Conservation (phyloP, 2,888 invertebrate species). For the Phyllotreta cruciferae region DNA sequence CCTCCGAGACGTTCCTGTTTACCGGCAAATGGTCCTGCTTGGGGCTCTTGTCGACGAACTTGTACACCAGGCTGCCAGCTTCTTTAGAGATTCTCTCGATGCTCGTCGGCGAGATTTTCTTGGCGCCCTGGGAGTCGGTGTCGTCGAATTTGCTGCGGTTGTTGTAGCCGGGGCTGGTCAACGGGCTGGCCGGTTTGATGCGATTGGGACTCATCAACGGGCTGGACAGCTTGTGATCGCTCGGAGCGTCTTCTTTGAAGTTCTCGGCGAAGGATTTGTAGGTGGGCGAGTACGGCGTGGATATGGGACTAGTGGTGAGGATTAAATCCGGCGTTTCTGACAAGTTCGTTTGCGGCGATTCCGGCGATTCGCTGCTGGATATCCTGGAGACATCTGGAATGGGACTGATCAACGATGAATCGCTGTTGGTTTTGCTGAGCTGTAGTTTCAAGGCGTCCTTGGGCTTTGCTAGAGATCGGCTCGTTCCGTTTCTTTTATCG, state of each 20-base stretch:
- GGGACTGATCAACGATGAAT: conserved; percentile 50
- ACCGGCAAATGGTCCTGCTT: conserved; percentile 43
- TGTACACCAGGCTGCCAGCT: conserved; percentile 69
- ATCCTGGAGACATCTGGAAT: conserved; percentile 58
- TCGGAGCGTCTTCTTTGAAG: conserved; percentile 44
- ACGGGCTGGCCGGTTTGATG: conserved; percentile 33
- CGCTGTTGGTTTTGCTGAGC: conserved; percentile 39
- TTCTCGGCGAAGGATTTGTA: conserved; percentile 42
- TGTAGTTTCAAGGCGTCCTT: conserved; percentile 26
- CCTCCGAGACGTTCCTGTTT: conserved; percentile 42
- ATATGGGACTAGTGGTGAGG: conserved; percentile 55
- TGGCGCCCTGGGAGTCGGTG: conserved; percentile 28
- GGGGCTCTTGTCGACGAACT: conserved; percentile 61
- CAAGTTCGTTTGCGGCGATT: conserved; percentile 45
- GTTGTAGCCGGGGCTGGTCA: conserved; percentile 30
- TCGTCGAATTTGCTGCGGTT: conserved; percentile 29
- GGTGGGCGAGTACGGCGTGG: conserved; percentile 42
- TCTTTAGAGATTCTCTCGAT: conserved; percentile 72
- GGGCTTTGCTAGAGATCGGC: conserved; percentile 38
- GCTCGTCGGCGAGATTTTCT: conserved; percentile 43
- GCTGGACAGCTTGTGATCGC: conserved; percentile 27
- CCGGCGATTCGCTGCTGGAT: conserved; percentile 34
- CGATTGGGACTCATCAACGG: conserved; percentile 32
- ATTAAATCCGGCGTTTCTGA: conserved; percentile 63
- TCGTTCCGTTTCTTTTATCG: conserved; percentile 49